Evolutionary conservation across 37 sponge, comb jelly and placozoan genomes (phyloP).

Genomic region (Chondrosia reniformis): DNA sequence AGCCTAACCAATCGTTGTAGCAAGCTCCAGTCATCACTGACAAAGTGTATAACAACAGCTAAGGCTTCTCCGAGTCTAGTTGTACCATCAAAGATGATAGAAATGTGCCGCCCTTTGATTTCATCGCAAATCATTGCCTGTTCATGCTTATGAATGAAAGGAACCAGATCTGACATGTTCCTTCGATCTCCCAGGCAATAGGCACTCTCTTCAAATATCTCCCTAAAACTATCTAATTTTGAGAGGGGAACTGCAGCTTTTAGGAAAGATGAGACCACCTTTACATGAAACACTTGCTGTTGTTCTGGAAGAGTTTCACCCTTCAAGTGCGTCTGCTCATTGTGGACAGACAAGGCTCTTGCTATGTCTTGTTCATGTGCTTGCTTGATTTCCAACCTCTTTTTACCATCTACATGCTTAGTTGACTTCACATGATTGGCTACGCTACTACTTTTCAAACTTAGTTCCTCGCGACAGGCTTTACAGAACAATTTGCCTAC

Average conservation of each 20-base stretch:
- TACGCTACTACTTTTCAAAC: slow-evolving; percentile 23
- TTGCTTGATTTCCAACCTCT: slow-evolving; percentile 1
- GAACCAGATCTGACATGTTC: slow-evolving; percentile 24
- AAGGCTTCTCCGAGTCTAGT: slow-evolving; percentile 41
- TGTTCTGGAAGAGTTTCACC: slow-evolving; percentile 46
- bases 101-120: slow-evolving; percentile 32
- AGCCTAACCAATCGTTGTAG: slow-evolving; percentile 25
- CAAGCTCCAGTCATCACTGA: slow-evolving; percentile 22
- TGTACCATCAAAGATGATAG: slow-evolving; percentile 54
- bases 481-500: slow-evolving; percentile 35
- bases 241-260: slow-evolving; percentile 28
- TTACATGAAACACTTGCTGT: slow-evolving; percentile 51
- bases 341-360: not conserved
- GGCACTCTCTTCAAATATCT: slow-evolving; percentile 35
- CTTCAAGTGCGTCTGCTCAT: slow-evolving; percentile 14
- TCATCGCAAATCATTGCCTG: slow-evolving; percentile 13
- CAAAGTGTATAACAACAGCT: slow-evolving; percentile 33
- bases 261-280: slow-evolving; percentile 34
- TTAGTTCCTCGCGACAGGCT: slow-evolving; percentile 41
- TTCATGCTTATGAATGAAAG: slow-evolving; percentile 19
- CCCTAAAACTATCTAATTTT: slow-evolving; percentile 22
- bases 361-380: slow-evolving; percentile 30
- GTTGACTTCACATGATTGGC: slow-evolving; percentile 19
- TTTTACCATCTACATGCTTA: slow-evolving; percentile 4
- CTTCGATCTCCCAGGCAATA: slow-evolving; percentile 13